These are phyloP conservation scores for Scelioninae gen. 2 DNA, from an alignment of 2,888 invertebrate species.

Conservation along the genomic window DNA sequence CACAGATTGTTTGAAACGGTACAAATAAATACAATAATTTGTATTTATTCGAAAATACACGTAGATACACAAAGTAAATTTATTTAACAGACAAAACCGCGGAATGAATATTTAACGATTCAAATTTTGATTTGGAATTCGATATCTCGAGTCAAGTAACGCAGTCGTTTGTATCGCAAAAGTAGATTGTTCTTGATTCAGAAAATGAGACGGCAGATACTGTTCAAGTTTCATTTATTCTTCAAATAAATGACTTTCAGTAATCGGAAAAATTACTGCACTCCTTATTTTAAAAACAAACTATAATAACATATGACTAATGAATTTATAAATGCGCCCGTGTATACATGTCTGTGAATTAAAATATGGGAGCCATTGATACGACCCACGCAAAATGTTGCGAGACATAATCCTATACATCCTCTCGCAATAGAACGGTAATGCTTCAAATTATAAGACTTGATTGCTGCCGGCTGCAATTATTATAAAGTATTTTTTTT, in stretches of 20 bases:
- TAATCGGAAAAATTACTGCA: background rate
- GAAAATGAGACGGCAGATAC: no score
- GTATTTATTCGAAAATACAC: no score
- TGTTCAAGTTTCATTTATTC: no score
- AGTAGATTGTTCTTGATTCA: background rate
- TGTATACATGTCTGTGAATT: conserved; percentile 17
- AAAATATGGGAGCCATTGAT: conserved; percentile 49
- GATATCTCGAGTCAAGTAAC: no score
- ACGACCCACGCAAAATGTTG: conserved; percentile 56
- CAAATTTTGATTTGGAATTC: no score
- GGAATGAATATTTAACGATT: no score
- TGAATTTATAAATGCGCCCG: conserved; percentile 50
- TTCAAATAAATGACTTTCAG: no score
- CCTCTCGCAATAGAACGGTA: conserved; percentile 38
- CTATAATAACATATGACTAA: conserved; percentile 53
- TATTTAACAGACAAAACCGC: no score
- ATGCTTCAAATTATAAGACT: conserved; percentile 55
- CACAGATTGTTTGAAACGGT: no score
- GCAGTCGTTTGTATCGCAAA: no score
- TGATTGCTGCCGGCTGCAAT: conserved; percentile 44
- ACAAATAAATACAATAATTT: no score
- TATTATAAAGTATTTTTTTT: conserved; percentile 30
- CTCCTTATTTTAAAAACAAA: conserved; percentile 38
- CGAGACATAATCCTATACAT: conserved; percentile 57
- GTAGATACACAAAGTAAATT: no score